Evolutionary conservation across 2,113 vertebrate species (phyloP).

Genomic region (Uria aalge): DNA sequence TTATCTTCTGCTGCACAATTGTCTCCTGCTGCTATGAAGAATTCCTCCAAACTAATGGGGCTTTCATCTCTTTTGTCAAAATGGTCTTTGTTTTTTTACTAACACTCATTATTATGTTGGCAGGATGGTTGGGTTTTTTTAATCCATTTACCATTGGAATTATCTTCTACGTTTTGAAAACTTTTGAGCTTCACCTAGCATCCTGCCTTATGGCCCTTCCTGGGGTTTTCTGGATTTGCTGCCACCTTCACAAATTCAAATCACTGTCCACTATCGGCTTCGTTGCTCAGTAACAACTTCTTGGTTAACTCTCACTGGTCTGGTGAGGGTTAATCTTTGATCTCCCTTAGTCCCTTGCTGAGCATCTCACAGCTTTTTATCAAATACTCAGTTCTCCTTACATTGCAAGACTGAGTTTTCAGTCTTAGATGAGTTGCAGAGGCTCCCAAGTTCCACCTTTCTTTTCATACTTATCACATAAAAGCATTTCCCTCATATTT

Average conservation of each 20-base stretch:
- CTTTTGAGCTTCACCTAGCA: not conserved
- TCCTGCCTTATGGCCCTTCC: not conserved
- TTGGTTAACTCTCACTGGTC: not conserved
- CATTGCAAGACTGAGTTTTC: not conserved
- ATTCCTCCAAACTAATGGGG: not conserved
- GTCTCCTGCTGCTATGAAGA: not conserved
- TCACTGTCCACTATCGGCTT: not conserved
- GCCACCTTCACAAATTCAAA: not conserved
- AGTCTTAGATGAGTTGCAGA: not conserved
- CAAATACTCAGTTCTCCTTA: not conserved
- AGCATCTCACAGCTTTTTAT: not conserved
- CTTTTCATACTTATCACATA: not conserved
- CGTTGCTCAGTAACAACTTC: not conserved
- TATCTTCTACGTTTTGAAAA: not conserved
- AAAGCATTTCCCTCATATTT: not conserved
- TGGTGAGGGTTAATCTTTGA: not conserved
- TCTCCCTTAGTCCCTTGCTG: not conserved
- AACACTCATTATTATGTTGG: not conserved
- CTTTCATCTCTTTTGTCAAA: not conserved
- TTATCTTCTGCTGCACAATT: not conserved
- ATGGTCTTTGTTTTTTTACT: not conserved
- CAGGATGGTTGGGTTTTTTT: not conserved
- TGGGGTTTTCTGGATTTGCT: not conserved
- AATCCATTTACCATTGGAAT: not conserved
- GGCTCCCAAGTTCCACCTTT: not conserved